Base-by-base conservation (phyloP, 1,140 invertebrate species). In the Drosophila teissieri region DNA sequence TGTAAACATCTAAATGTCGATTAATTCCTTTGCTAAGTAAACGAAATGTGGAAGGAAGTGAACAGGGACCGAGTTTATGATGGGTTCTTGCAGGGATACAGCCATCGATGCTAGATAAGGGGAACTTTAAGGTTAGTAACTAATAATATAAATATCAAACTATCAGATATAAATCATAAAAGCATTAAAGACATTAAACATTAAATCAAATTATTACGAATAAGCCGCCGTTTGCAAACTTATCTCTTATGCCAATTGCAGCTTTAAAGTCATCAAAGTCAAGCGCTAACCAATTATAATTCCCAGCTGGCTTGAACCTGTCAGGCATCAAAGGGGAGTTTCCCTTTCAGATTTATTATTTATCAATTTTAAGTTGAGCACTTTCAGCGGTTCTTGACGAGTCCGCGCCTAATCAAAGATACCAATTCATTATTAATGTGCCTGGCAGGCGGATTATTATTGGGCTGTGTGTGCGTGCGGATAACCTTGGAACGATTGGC, bases 351-450 rank as follows among this genome's bases (percentile, higher is more conserved):
- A 75, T 74, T 64, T 74, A 75, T 84, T 80, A 84, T 80, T 84
- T 68, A 84, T 77, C 73, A 54, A 63, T 67, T n/a, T 17, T 55
- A 49, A 74, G 27, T 62, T 73, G 15, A 31, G 42, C 56, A 60
- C 56, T 65, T 72, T 53, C 53, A 36, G 67, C 77, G 48, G 69
- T 45, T 62, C 24, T 12, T 45, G 14, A 1, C 55, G 17, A 19
- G 65, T 77, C 31, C 31, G 31, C 31, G 31, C 7, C 76, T 54
- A 80, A 77, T 76, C 81, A 85, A 84, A 80, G 58, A 68, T 73
- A 53, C 73, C 46, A 52, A 58, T 80, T 31, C 27, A 77, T 80
- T 57, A 84, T 84, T 84, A 65, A 84, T 80, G 34, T 77, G 57
- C 39, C 40, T 51, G 46, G 14, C 64, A 37, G 45, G n/a, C 46